Evolutionary conservation across 2,888 invertebrate species (phyloP), one percentile per base, ranked within the genome.

Genomic region (Torymus aiolomorphi): DNA sequence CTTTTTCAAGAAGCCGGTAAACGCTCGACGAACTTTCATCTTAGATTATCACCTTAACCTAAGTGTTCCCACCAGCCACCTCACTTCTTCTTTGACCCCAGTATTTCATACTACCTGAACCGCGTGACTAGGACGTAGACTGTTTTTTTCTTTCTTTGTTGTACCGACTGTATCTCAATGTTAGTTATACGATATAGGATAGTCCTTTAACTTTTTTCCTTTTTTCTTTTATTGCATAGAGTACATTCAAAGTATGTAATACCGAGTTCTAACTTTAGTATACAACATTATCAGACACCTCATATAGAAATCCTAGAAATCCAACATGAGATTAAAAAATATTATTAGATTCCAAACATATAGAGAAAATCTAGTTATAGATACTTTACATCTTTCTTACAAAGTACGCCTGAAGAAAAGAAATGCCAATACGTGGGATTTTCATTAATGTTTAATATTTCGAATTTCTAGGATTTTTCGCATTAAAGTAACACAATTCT

Each of bases 1-100:
- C 72, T 99, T 99, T 94, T 98, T 98, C 93, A 99, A 99, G 92
- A 99, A 99, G 92, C 89, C 90, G 89, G 90, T 90, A 88, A 90
- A 87, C 83, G 80, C 82, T 76, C 81, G 66, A 76, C 14, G 65
- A 75, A 59, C 72, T 72, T 72, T 56, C 12, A 4, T 71, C 13
- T 52, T 67, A 70, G 42, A 69, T 69, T 76, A 65, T 71, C 57
- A 24, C 24, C 24, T 65, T 57, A 54, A 66, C 42, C 16, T 56
- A 42, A 42, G 42, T 18, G 52, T 16, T 12, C 71, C 74, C 61
- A 49, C 16, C 4, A 67, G 42, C 76, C 61, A 16, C 20, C 51
- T 31, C 18, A 42, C 42, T 10, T 8, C 42, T 10, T 8, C 5
- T 42, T 42, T 42, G 42, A 42, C 8, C 42, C 42, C 42, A 42